These are phyloP conservation scores for Seira sanloemensis DNA, from an alignment of 2,888 invertebrate genomes.

Conservation along the genomic window DNA sequence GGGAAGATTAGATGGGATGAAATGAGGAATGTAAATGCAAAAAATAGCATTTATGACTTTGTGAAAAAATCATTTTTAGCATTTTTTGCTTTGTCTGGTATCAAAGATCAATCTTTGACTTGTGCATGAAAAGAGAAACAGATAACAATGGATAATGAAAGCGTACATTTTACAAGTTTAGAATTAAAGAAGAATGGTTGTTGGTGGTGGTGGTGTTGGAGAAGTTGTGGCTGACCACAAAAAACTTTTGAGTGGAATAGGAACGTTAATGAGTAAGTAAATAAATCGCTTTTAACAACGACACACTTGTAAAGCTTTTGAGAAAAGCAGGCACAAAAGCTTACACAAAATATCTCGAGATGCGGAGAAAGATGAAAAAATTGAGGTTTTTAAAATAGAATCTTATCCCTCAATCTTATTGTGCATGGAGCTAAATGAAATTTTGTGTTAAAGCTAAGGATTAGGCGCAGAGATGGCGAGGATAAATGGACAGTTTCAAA, in stretches of 20 bases:
- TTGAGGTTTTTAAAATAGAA: background rate
- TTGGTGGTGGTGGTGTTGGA: background rate
- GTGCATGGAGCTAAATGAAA: background rate
- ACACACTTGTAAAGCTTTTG: constrained; percentile 12
- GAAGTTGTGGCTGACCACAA: constrained; percentile 13
- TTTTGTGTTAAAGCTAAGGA: no score
- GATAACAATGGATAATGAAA: background rate
- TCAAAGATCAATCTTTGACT: constrained; percentile 30
- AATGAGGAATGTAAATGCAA: background rate
- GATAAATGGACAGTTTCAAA: no score
- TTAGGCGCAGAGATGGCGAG: no score
- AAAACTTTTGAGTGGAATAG: constrained; percentile 55
- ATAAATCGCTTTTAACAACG: constrained; percentile 63
- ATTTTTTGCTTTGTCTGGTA: constrained; percentile 18
- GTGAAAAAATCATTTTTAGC: constrained; percentile 43
- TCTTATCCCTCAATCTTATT: background rate
- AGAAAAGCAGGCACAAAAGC: background rate
- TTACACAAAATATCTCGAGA: background rate
- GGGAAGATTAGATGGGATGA: constrained; percentile 17
- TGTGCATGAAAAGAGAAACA: constrained; percentile 2
- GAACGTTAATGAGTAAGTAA: constrained; percentile 64
- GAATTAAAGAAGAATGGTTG: background rate
- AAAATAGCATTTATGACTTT: constrained; percentile 57
- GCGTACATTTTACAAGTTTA: constrained; percentile 3
- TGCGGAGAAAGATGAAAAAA: background rate